Percentiles rank a stretch among this genome's conserved stretches.
Conservation (phyloP, 2,113 vertebrate species). For the Forbesichthys papilliferus region DNA sequence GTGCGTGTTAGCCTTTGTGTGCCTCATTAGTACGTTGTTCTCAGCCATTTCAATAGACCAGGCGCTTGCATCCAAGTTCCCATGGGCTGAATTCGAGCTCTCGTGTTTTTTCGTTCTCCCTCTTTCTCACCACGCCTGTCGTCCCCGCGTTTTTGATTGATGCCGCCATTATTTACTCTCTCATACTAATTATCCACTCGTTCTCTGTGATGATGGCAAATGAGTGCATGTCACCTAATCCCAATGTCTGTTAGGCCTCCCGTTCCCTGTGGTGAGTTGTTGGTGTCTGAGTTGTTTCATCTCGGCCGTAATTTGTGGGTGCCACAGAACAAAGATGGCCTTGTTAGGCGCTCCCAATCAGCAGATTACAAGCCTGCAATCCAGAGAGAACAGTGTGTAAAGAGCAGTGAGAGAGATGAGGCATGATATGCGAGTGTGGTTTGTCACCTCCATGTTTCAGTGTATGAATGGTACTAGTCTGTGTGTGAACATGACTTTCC, state of each 20-base stretch:
- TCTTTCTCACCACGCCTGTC: background rate
- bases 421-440: conserved; percentile 26
- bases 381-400: conserved; percentile 20
- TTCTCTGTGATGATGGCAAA: conserved; percentile 48
- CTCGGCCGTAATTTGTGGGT: conserved; percentile 64
- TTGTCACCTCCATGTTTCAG: conserved; percentile 28
- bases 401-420: conserved; percentile 19
- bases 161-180: conserved; percentile 40
- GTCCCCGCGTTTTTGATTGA: conserved; percentile 28
- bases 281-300: too few species aligned
- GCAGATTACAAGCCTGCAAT: conserved; percentile 72
- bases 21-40: background rate
- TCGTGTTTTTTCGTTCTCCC: background rate
- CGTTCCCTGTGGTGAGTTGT: conserved; percentile 52
- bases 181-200: conserved; percentile 59
- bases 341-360: conserved; percentile 82
- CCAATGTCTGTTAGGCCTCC: conserved; percentile 24
- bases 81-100: conserved; percentile 10
- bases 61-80: conserved; percentile 4
- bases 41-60: background rate
- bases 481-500: too few species aligned
- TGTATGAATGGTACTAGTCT: conserved; percentile 24
- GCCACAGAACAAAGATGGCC: conserved; percentile 80
- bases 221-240: conserved; percentile 54
- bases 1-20: conserved; percentile 2